Evolutionary conservation across 2,888 invertebrate genomes (phyloP).

Genomic region (Volucella zonaria): DNA sequence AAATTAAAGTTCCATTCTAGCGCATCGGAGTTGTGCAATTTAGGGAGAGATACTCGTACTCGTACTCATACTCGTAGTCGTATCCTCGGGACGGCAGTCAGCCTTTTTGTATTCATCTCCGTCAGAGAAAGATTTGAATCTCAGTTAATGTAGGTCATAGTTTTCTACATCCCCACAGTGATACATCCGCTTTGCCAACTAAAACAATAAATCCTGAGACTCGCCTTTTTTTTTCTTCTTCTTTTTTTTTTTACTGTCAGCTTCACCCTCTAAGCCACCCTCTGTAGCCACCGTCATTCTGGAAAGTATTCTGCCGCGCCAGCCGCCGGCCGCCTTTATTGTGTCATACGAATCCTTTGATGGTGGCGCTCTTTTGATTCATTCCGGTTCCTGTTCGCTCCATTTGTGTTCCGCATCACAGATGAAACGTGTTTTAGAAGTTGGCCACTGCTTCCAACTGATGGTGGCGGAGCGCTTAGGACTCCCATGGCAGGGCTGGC

Average conservation of each 20-base stretch:
- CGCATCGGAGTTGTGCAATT: conserved; percentile 43
- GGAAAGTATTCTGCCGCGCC: too few relatives aligned
- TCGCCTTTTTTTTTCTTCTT: conserved; percentile 18
- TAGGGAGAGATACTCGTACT: conserved; percentile 16
- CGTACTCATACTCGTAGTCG: too few relatives aligned
- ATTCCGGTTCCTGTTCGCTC: conserved; percentile 52
- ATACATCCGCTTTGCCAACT: conserved; percentile 55
- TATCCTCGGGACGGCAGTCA: conserved; percentile 54
- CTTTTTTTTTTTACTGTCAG: conserved; percentile 7
- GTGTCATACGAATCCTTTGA: conserved; percentile 40
- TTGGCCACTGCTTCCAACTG: conserved; percentile 45
- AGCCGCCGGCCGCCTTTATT: not conserved
- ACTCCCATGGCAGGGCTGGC: not conserved
- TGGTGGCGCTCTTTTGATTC: conserved; percentile 54
- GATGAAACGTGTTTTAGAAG: conserved; percentile 65
- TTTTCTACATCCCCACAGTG: conserved; percentile 44
- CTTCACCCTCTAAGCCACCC: not conserved
- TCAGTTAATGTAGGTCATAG: conserved; percentile 67
- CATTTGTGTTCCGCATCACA: conserved; percentile 64
- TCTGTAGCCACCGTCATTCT: not conserved
- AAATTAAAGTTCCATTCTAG: conserved; percentile 58
- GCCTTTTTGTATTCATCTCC: conserved; percentile 15
- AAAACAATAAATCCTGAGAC: conserved; percentile 61
- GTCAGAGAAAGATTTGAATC: conserved; percentile 64
- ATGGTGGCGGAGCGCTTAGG: conserved; percentile 10